These are phyloP conservation scores for Python bivittatus DNA, from an alignment of 2,113 vertebrate genomes.

Conservation along the genomic window DNA sequence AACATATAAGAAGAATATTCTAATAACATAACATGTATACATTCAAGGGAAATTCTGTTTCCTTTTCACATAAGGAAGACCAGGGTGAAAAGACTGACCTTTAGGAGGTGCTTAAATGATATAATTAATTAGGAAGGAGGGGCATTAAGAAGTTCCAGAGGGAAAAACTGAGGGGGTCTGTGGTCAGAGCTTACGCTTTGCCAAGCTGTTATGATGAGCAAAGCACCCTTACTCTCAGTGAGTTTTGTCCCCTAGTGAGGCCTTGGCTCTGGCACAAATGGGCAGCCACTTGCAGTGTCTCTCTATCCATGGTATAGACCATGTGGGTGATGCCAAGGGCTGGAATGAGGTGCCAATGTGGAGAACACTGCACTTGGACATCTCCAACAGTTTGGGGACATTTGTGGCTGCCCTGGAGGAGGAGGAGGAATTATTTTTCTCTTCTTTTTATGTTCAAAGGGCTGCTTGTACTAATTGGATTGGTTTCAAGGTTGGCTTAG, in stretches of 20 bases:
- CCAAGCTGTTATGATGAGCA: no score
- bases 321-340: constrained; percentile 90
- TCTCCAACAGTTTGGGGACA: constrained; percentile 98
- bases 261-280: constrained; percentile 73
- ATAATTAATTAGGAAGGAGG: no score
- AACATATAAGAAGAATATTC: no score
- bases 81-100: no score
- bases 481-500: constrained; percentile 78
- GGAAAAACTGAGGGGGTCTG: no score
- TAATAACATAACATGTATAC: no score
- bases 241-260: constrained; percentile 78
- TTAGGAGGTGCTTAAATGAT: no score
- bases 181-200: no score
- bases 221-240: no score
- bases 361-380: constrained; percentile 97
- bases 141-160: no score
- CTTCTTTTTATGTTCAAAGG: constrained; percentile 64
- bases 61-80: no score
- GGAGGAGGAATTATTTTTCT: constrained; percentile 45
- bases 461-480: constrained; percentile 74
- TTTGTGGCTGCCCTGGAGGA: constrained; percentile 88
- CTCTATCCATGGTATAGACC: constrained; percentile 96
- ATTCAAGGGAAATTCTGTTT: no score
- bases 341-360: constrained; percentile 90
- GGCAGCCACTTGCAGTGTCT: constrained; percentile 96